These are phyloP conservation scores for Cheilosia grossa DNA, from an alignment of 2,888 invertebrate species.

Conservation along the genomic window DNA sequence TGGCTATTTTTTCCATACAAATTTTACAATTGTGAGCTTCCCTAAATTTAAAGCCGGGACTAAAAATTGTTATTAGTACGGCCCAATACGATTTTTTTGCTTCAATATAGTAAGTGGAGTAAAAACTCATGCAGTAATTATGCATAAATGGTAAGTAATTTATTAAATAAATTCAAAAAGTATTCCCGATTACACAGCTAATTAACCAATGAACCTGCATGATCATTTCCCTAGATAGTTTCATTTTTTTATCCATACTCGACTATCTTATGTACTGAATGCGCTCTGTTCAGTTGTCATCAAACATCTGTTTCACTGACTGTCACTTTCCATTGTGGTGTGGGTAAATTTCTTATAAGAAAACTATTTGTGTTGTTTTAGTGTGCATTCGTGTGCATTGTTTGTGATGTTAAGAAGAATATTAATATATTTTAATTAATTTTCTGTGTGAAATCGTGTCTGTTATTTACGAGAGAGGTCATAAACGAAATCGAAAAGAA, in stretches of 20 bases:
- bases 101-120: too few species aligned
- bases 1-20: too few species aligned
- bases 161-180: too few species aligned
- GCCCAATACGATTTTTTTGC: too few species aligned
- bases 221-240: not conserved
- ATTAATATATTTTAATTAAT: conserved; percentile 70
- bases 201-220: not conserved
- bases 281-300: conserved; percentile 8
- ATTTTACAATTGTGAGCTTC: too few species aligned
- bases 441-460: conserved; percentile 68
- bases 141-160: too few species aligned
- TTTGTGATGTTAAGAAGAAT: conserved; percentile 72
- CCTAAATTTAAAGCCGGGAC: too few species aligned
- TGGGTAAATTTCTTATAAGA: conserved; percentile 50
- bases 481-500: conserved; percentile 46
- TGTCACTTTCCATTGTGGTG: conserved; percentile 55
- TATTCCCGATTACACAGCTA: too few species aligned
- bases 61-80: too few species aligned
- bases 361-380: conserved; percentile 55
- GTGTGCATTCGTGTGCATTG: conserved; percentile 75
- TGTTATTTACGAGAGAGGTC: conserved; percentile 46
- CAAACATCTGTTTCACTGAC: conserved; percentile 57
- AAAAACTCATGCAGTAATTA: too few species aligned
- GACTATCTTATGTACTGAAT: conserved; percentile 2
- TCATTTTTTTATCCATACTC: not conserved